A percentile compares a stretch with the other conserved stretches of the same genome.
Evolutionary conservation across 1,140 invertebrate species (phyloP).

Genomic region (Euschistus heros): DNA sequence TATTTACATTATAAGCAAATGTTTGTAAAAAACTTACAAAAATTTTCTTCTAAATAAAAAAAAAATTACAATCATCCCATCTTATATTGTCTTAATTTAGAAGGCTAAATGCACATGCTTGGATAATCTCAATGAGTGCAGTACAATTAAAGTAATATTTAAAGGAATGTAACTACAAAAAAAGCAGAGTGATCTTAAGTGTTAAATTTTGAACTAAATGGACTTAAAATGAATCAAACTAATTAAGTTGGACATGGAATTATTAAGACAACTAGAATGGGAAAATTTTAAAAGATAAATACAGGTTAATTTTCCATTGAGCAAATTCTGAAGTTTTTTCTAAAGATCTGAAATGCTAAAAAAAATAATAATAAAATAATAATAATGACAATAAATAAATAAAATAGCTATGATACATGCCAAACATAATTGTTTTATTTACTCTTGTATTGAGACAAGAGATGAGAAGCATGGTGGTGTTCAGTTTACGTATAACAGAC

Average conservation of each 20-base stretch:
- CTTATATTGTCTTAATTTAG: slow-evolving; percentile 9
- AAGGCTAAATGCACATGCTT: not conserved
- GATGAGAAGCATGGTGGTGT: slow-evolving; percentile 2
- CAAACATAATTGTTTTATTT: not conserved
- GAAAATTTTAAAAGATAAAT: not conserved
- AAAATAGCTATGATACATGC: not conserved
- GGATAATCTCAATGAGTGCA: too few species aligned
- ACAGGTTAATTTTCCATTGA: not conserved
- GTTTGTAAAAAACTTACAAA: slow-evolving; percentile 13
- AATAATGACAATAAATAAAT: not conserved
- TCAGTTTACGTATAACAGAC: slow-evolving; percentile 3
- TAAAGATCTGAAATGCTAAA: not conserved
- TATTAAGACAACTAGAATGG: slow-evolving; percentile 6
- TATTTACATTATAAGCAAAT: slow-evolving; percentile 18
- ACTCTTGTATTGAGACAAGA: not conserved
- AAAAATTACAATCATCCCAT: slow-evolving; percentile 9
- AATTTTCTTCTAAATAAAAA: slow-evolving; percentile 10
- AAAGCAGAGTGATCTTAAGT: too few species aligned
- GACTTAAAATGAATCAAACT: too few species aligned
- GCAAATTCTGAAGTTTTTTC: not conserved
- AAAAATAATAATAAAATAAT: not conserved
- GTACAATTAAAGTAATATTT: too few species aligned
- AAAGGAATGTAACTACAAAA: too few species aligned
- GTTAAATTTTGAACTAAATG: too few species aligned
- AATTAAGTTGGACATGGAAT: too few species aligned